Evolutionary conservation across 2,113 vertebrate genomes (phyloP).

Genomic region (Haemorhous mexicanus): DNA sequence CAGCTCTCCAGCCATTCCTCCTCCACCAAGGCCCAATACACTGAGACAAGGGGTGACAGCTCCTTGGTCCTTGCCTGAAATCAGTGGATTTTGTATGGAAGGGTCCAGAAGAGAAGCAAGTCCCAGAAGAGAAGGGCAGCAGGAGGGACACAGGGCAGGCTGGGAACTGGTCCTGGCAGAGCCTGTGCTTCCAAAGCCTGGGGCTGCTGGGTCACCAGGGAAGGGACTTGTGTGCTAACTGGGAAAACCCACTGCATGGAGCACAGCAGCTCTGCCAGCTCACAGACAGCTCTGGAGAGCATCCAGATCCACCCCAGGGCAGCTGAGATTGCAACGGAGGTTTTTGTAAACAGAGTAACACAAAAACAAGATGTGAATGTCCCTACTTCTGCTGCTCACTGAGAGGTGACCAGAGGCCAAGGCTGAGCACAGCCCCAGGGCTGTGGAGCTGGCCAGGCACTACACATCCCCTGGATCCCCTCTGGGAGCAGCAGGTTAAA

Average conservation of each 20-base stretch:
- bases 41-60: not conserved
- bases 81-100: not conserved
- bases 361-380: not conserved
- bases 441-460: not conserved
- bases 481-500: not conserved
- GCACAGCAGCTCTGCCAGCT: not conserved
- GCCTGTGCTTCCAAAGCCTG: not conserved
- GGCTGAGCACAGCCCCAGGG: not conserved
- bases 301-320: not conserved
- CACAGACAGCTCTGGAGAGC: not conserved
- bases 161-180: not conserved
- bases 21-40: not conserved
- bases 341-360: not conserved
- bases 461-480: not conserved
- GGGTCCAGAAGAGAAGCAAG: rapidly evolving
- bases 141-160: not conserved
- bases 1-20: not conserved
- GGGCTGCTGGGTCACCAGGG: not conserved
- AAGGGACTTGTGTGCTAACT: not conserved
- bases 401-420: not conserved
- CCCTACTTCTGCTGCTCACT: not conserved
- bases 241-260: not conserved
- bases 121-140: not conserved
- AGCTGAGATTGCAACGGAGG: not conserved
- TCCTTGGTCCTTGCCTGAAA: not conserved